Percentiles rank a stretch among this genome's conserved stretches.
phyloP scores from a whole-genome alignment of 2,113 vertebrate genomes.

The Natator depressus region DNA sequence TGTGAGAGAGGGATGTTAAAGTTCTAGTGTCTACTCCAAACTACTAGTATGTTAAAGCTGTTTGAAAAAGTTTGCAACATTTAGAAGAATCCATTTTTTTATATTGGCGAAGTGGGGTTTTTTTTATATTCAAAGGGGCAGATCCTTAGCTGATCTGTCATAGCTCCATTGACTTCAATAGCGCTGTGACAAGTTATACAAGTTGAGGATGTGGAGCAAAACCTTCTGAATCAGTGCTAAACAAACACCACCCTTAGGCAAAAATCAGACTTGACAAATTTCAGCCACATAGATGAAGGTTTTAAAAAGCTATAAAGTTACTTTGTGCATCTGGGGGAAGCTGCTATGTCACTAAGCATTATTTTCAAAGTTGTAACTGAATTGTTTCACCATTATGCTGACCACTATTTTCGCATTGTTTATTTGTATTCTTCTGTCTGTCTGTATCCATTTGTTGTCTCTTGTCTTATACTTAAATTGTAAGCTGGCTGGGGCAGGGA shows the following conservation, averaged over 20 bases:
- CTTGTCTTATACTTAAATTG: neutral
- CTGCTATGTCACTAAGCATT: neutral
- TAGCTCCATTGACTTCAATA: neutral
- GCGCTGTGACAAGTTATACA: neutral
- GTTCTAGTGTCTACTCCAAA: neutral
- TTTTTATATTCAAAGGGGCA: neutral
- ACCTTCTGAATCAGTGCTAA: neutral
- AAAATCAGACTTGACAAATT: neutral
- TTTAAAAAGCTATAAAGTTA: neutral
- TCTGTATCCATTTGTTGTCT: neutral
- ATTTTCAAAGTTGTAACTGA: neutral
- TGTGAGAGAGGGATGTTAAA: neutral
- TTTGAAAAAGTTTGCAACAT: neutral
- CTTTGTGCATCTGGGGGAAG: neutral
- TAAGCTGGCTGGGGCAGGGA: neutral
- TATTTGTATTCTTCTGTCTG: neutral
- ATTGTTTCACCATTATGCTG: neutral
- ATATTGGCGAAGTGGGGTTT: neutral
- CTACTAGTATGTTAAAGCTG: neutral
- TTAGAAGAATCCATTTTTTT: neutral
- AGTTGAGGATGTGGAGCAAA: neutral
- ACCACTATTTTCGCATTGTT: neutral
- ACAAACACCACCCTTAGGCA: neutral
- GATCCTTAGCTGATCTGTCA: neutral
- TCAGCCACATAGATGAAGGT: neutral